Evolutionary conservation across 1,140 invertebrate species (phyloP), one percentile per base, ranked within the genome.

Genomic region (Drosophila orosa): DNA sequence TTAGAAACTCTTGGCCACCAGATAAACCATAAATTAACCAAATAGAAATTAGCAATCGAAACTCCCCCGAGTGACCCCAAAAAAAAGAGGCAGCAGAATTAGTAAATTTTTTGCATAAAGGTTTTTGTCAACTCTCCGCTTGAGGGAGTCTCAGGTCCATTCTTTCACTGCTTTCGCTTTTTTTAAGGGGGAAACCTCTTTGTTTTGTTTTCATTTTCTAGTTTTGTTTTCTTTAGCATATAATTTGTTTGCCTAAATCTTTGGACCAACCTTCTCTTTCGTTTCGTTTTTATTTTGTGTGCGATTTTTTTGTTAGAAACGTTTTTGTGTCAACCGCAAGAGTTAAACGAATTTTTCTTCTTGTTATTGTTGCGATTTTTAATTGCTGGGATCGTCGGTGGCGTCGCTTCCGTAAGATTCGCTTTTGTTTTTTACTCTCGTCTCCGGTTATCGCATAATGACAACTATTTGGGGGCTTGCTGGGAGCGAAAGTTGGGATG

Each of bases 391-490:
- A 63, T 59, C 3, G 48, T 47, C 42, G 22, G 19, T 45, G 22
- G 42, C 13, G 17, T 31, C 45, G 39, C 54, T 73, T 78, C 60
- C 78, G 59, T 78, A 81, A 85, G 78, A 85, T 85, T 80, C 61
- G 61, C 39, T 77, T 63, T 59, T 68, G 61, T 71, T 84, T 57
- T 22, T 9, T n/a, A n/a, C 22, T 25, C 37, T 22, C 47, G 55
- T 60, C 60, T 63, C 55, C 68, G 76, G 80, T 79, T 76, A 75
- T 58, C 80, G 58, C 71, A 68, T 86, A 86, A 86, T 86, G 82
- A 67, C 75, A 86, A 79, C 83, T 87, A 66, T 87, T 85, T 86
- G 44, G 66, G 65, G 57, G 71, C 47, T 79, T 86, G 76, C 47
- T 68, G 61, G 52, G 72, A 69, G 83, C 83, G 83, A 87, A 87